Evolutionary conservation across 2,113 vertebrate species (phyloP).

Genomic region (Reinhardtius hippoglossoides): DNA sequence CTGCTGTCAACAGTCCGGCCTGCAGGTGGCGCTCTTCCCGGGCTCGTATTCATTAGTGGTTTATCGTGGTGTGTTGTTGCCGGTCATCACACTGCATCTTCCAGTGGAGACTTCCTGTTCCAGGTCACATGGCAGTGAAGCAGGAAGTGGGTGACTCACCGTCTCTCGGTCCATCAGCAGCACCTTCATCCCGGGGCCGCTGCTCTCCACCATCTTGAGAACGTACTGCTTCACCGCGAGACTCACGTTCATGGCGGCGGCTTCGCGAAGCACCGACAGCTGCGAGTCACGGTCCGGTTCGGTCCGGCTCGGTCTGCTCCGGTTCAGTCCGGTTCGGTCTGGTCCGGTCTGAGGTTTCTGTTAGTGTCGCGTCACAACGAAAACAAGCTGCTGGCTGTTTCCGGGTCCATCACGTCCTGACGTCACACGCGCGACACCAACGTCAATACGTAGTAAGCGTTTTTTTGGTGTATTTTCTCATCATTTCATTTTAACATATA

Average conservation of each 20-base stretch:
- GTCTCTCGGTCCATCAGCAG: constrained; percentile 97
- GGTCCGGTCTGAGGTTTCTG: neutral
- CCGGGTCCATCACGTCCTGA: constrained; percentile 35
- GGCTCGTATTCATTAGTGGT: no score
- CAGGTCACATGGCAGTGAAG: neutral
- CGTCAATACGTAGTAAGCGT: neutral
- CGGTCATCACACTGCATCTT: no score
- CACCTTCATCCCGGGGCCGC: constrained; percentile 96
- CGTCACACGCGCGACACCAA: neutral
- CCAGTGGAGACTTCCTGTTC: no score
- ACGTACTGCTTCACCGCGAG: constrained; percentile 95
- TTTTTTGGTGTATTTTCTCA: neutral
- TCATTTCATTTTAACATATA: no score
- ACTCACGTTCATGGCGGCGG: constrained; percentile 90
- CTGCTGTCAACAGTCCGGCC: no score
- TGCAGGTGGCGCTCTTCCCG: no score
- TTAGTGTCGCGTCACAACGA: neutral
- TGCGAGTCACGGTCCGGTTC: neutral
- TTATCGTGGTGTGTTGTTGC: neutral
- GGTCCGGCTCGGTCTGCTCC: neutral
- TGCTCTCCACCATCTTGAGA: constrained; percentile 98
- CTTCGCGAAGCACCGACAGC: neutral
- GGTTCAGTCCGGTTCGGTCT: neutral
- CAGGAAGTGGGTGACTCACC: constrained; percentile 76
- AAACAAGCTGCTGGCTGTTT: constrained; percentile 11